phyloP scores from a whole-genome alignment of 2,797 vertebrate species.

The Cottoperca gobio region DNA sequence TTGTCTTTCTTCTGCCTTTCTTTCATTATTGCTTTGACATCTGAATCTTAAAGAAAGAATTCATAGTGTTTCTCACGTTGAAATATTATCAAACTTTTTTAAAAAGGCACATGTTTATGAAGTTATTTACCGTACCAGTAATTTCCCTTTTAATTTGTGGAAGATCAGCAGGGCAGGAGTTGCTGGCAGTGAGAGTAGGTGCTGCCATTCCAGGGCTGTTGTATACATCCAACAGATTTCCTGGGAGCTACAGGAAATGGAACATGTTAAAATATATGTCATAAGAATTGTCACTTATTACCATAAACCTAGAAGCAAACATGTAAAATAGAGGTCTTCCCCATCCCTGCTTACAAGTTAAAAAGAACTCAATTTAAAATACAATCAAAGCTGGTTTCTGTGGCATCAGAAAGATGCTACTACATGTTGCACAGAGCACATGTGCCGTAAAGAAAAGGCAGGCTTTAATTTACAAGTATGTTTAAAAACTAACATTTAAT shows the following conservation, averaged over 20 bases:
- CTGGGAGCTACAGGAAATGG: constrained; percentile 85
- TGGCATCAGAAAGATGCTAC: background rate
- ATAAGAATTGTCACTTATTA: background rate
- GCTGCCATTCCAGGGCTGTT: constrained; percentile 86
- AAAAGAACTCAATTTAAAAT: constrained; percentile 5
- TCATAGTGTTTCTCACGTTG: background rate
- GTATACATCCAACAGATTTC: constrained; percentile 91
- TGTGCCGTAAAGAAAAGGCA: background rate
- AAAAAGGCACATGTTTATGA: background rate
- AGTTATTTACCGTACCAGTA: constrained; percentile 60
- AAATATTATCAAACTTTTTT: background rate
- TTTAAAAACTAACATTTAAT: background rate
- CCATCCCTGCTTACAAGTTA: constrained; percentile 4
- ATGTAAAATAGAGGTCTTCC: background rate
- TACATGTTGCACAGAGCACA: background rate
- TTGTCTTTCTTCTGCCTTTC: constrained; percentile 95
- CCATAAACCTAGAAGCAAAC: constrained; percentile 8
- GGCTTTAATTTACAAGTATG: background rate
- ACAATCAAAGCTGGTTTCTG: constrained; percentile 7
- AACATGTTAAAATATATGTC: background rate
- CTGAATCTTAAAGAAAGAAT: constrained; percentile 76
- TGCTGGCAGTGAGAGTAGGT: constrained; percentile 89
- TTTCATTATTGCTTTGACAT: constrained; percentile 88
- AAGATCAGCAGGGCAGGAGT: constrained; percentile 94
- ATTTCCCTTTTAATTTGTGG: constrained; percentile 91